Percentiles rank a stretch among this genome's conserved stretches.
These are phyloP conservation scores for Corythornis madagascariensis DNA, from an alignment of 2,113 vertebrate species.

Conservation along the genomic window DNA sequence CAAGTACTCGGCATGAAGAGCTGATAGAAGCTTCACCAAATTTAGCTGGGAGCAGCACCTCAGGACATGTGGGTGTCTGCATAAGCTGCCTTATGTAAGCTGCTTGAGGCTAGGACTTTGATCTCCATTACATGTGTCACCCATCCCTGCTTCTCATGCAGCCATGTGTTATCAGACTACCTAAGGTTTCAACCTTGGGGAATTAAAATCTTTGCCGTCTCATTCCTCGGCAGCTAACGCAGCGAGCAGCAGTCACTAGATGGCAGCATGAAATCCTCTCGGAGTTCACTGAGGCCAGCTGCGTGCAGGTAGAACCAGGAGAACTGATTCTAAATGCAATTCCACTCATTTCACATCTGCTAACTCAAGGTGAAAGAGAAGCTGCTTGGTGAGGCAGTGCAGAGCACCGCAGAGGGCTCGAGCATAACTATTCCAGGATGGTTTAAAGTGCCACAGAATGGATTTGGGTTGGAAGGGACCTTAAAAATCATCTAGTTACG, in stretches of 20 bases:
- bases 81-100: background rate
- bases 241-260: background rate
- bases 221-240: background rate
- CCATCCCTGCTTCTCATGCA: background rate
- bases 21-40: background rate
- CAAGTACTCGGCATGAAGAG: background rate
- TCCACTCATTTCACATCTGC: background rate
- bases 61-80: background rate
- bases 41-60: background rate
- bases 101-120: background rate
- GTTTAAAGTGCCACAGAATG: background rate
- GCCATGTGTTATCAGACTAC: background rate
- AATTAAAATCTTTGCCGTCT: background rate
- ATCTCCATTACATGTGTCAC: background rate
- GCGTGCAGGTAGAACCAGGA: accelerated
- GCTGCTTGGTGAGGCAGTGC: background rate
- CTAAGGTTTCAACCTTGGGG: background rate
- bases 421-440: background rate
- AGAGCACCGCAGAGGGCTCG: background rate
- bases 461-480: background rate
- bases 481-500: background rate
- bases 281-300: accelerated
- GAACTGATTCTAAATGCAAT: background rate
- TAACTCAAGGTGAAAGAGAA: background rate
- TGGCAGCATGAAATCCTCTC: background rate